Percentiles rank a stretch among this genome's conserved stretches.
Evolutionary conservation across 2,113 vertebrate species (phyloP).

Genomic region (Mesembrinibis cayennensis): DNA sequence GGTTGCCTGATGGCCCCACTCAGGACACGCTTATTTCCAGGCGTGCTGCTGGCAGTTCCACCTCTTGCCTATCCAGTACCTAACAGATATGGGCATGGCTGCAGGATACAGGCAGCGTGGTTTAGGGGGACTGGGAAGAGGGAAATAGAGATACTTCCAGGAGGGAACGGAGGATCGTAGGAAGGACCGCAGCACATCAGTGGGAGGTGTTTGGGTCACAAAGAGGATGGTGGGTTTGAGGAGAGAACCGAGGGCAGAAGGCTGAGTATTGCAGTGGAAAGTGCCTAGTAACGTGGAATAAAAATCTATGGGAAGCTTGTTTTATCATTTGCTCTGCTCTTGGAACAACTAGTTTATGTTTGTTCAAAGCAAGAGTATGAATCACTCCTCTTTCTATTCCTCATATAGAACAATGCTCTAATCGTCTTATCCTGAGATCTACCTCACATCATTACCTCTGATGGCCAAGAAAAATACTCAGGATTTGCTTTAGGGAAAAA

Average conservation of each 20-base stretch:
- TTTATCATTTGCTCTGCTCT: background rate
- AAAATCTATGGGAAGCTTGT: background rate
- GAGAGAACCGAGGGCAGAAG: background rate
- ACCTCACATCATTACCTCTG: background rate
- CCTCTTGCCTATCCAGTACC: background rate
- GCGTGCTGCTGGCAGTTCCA: background rate
- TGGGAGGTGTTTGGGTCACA: background rate
- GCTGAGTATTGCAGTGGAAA: background rate
- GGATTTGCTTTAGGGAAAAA: background rate
- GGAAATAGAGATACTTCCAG: background rate
- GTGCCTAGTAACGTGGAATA: background rate
- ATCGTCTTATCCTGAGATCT: background rate
- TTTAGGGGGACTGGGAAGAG: rapidly evolving
- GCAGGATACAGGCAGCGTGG: background rate
- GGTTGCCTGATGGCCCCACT: background rate
- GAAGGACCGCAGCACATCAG: background rate
- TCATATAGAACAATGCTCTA: background rate
- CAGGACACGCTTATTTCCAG: background rate
- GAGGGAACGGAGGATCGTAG: rapidly evolving
- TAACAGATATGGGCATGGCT: rapidly evolving
- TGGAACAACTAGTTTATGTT: background rate
- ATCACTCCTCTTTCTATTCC: background rate
- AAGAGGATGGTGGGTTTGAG: background rate
- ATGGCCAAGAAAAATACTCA: background rate
- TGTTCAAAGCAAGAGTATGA: background rate